Evolutionary conservation across 2,888 invertebrate genomes (phyloP).

Genomic region (Pocota personata): DNA sequence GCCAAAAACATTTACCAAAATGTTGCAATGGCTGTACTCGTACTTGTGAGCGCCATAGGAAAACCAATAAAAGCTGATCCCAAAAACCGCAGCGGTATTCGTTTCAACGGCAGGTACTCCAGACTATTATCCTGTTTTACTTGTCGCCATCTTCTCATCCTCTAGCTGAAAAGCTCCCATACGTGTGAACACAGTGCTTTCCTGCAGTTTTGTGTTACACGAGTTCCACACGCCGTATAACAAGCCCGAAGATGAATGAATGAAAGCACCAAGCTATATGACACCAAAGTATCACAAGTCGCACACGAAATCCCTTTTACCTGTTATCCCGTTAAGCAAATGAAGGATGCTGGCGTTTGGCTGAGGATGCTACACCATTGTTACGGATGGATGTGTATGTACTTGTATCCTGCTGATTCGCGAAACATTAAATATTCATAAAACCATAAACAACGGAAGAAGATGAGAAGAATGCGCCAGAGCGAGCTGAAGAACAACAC

Average conservation of each 20-base stretch:
- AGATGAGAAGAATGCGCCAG: conserved; percentile 8
- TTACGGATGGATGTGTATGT: conserved; percentile 9
- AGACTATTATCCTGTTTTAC: not conserved
- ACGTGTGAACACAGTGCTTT: conserved; percentile 42
- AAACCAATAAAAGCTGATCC: conserved; percentile 66
- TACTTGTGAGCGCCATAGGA: conserved; percentile 1
- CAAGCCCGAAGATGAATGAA: conserved; percentile 34
- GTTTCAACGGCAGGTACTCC: not conserved
- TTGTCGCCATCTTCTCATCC: not conserved
- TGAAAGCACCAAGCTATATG: conserved; percentile 33
- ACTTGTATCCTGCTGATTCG: conserved; percentile 44
- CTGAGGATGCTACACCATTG: conserved; percentile 19
- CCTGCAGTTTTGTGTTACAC: conserved; percentile 22
- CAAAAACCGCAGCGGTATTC: conserved; percentile 11
- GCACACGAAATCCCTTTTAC: conserved; percentile 49
- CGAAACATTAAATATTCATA: conserved; percentile 66
- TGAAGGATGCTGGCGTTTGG: conserved; percentile 41
- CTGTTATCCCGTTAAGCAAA: conserved; percentile 38
- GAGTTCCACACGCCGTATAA: not conserved
- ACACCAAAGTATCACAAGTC: conserved; percentile 61
- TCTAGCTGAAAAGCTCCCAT: conserved; percentile 5
- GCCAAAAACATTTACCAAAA: conserved; percentile 33
- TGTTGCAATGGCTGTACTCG: conserved; percentile 22
- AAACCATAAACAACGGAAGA: conserved; percentile 61
- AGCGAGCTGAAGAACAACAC: not conserved